A percentile compares a stretch with the other conserved stretches of the same genome.
Evolutionary conservation across 2,797 vertebrate species (phyloP).

Genomic region (Sorex maritimensis): DNA sequence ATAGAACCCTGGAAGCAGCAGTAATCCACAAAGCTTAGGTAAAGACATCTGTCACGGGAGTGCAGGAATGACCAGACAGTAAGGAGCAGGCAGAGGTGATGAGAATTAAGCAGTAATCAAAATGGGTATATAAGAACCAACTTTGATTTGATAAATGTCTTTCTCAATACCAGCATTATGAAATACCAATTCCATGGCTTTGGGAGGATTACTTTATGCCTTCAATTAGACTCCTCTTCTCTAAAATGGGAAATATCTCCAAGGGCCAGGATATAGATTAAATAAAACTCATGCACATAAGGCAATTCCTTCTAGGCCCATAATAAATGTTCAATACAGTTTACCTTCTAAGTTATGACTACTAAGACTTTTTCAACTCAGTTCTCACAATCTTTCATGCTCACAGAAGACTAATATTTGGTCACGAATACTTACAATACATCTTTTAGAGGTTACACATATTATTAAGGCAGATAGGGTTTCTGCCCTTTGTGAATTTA

Average conservation of each 20-base stretch:
- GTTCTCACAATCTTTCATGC: background rate
- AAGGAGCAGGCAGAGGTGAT: background rate
- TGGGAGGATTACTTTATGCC: background rate
- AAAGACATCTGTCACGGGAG: background rate
- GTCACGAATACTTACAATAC: slow-evolving; percentile 22
- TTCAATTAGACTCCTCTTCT: slow-evolving; percentile 24
- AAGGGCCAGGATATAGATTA: background rate
- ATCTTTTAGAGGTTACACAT: background rate
- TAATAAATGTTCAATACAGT: background rate
- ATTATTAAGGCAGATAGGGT: background rate
- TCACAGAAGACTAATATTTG: background rate
- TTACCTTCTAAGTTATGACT: slow-evolving; percentile 11
- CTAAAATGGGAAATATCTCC: background rate
- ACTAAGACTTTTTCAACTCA: background rate
- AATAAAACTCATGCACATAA: slow-evolving; percentile 3
- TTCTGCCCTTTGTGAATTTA: background rate
- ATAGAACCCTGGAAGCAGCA: background rate
- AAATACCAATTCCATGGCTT: background rate
- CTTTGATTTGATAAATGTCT: background rate
- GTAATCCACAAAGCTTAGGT: background rate
- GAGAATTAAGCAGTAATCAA: background rate
- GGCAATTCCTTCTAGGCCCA: background rate
- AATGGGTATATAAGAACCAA: background rate
- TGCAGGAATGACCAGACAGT: background rate
- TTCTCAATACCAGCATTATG: background rate